phyloP scores from a whole-genome alignment of 2,113 vertebrate genomes.

The Ia io region DNA sequence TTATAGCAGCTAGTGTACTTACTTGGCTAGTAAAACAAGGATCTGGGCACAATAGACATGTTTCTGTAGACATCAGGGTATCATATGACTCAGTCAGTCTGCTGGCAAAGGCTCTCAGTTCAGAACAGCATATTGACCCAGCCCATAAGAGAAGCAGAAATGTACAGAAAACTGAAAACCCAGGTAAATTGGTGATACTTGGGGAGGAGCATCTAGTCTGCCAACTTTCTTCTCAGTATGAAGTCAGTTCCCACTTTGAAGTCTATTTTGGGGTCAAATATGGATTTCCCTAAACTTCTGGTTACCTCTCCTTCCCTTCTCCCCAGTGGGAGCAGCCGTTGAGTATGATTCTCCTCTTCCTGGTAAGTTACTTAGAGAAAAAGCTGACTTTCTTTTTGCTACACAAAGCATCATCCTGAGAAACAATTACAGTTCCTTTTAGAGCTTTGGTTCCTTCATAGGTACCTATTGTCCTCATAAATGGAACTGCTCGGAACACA shows the following conservation, averaged over 20 bases:
- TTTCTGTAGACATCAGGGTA: neutral
- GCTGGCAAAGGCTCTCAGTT: neutral
- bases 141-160: neutral
- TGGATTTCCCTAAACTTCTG: neutral
- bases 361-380: neutral
- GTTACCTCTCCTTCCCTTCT: neutral
- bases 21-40: neutral
- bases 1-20: neutral
- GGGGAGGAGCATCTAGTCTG: neutral
- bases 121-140: neutral
- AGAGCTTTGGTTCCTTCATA: constrained; percentile 37
- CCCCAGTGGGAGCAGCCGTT: neutral
- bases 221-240: neutral
- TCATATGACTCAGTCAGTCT: neutral
- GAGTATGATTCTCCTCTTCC: neutral
- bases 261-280: neutral
- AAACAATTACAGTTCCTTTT: neutral
- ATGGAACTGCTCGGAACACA: constrained; percentile 45
- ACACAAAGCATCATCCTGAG: neutral
- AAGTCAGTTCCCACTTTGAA: neutral
- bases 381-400: constrained; percentile 25
- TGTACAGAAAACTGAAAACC: neutral
- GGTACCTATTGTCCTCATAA: constrained; percentile 49
- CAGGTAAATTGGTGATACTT: neutral
- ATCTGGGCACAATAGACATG: neutral